Percentiles rank a stretch among this genome's conserved stretches.
Evolutionary conservation across 2,797 vertebrate species (phyloP).

Genomic region (Sebastes hubbsi): DNA sequence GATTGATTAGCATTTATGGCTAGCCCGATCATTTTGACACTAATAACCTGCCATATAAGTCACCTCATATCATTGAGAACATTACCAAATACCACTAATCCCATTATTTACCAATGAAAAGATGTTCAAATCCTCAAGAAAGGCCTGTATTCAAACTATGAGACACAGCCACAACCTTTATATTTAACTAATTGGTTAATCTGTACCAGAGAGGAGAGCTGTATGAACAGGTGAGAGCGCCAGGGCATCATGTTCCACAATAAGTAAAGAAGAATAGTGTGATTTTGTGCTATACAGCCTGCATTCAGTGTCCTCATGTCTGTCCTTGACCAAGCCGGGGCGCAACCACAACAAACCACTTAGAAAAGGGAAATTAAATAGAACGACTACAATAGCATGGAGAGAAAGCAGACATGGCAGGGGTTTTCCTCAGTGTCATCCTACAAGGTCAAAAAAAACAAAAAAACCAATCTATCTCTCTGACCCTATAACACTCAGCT

Average conservation of each 20-base stretch:
- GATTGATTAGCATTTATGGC: background rate
- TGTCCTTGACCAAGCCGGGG: conserved; percentile 71
- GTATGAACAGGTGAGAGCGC: conserved; percentile 14
- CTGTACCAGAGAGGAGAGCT: background rate
- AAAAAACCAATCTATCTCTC: conserved; percentile 17
- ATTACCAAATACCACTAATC: background rate
- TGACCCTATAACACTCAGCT: conserved; percentile 1
- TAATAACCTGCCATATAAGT: background rate
- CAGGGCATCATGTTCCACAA: background rate
- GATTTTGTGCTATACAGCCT: conserved; percentile 44
- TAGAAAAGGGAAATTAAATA: conserved; percentile 75
- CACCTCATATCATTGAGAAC: background rate
- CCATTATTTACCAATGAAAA: background rate
- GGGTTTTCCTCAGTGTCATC: conserved; percentile 70
- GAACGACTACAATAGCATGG: conserved; percentile 66
- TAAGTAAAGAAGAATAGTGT: conserved; percentile 20
- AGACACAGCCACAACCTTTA: conserved; percentile 22
- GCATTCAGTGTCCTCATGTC: conserved; percentile 49
- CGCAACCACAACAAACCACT: conserved; percentile 76
- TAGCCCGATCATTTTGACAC: background rate
- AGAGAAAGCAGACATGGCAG: conserved; percentile 61
- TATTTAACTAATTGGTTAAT: conserved; percentile 10
- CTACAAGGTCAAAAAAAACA: conserved; percentile 64
- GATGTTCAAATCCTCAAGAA: background rate
- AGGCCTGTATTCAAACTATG: background rate